These are phyloP conservation scores for Anableps anableps DNA, from an alignment of 2,797 vertebrate genomes.

Conservation along the genomic window DNA sequence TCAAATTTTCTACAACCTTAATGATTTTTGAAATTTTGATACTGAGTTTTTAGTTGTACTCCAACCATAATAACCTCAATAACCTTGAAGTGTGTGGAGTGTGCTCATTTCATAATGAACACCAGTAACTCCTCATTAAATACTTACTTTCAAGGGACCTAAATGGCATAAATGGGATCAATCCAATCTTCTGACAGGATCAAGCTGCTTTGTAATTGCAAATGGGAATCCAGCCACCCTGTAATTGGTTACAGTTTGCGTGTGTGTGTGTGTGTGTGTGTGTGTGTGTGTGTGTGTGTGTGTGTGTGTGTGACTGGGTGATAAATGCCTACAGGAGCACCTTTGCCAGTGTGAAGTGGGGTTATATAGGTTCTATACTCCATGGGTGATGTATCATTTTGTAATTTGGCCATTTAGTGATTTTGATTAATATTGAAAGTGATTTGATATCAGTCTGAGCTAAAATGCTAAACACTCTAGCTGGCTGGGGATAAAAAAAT, in stretches of 20 bases:
- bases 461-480: too few species aligned
- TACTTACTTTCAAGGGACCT: slow-evolving; percentile 67
- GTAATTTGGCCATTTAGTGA: background rate
- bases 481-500: too few species aligned
- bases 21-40: background rate
- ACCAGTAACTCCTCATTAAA: slow-evolving; percentile 71
- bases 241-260: slow-evolving; percentile 47
- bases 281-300: background rate
- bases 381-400: background rate
- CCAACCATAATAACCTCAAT: slow-evolving; percentile 29
- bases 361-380: background rate
- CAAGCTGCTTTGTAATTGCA: slow-evolving; percentile 72
- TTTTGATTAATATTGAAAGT: background rate
- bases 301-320: background rate
- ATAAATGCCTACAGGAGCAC: slow-evolving; percentile 1
- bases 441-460: background rate
- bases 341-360: slow-evolving; percentile 2
- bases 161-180: slow-evolving; percentile 74
- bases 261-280: slow-evolving; percentile 16
- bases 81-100: slow-evolving; percentile 62
- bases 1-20: background rate
- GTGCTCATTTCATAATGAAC: slow-evolving; percentile 67
- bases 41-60: slow-evolving; percentile 1
- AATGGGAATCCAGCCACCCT: slow-evolving; percentile 63
- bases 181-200: slow-evolving; percentile 75